Evolutionary conservation across 2,113 vertebrate genomes (phyloP).

Genomic region (Aleadryas rufinucha): DNA sequence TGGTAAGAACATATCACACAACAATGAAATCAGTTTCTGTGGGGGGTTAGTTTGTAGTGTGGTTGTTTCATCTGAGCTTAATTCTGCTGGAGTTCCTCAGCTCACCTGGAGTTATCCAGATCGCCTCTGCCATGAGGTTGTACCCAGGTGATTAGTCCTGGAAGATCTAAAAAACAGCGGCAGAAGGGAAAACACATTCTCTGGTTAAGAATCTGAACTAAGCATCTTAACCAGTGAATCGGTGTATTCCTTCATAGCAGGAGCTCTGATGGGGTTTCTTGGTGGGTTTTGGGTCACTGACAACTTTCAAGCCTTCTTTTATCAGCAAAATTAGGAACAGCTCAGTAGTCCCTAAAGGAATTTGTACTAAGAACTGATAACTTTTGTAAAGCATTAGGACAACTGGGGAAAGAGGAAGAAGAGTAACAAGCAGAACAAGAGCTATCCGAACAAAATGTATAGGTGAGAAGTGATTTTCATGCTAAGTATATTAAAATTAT

Average conservation of each 20-base stretch:
- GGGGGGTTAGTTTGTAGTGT: neutral
- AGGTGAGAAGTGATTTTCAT: neutral
- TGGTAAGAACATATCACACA: neutral
- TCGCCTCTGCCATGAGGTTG: neutral
- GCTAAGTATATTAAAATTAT: neutral
- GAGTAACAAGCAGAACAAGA: neutral
- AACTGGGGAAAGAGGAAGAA: neutral
- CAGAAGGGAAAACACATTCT: neutral
- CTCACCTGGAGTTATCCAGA: neutral
- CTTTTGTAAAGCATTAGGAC: neutral
- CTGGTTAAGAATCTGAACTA: neutral
- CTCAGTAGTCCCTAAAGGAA: neutral
- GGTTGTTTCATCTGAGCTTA: neutral
- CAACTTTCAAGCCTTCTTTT: neutral
- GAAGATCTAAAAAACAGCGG: neutral
- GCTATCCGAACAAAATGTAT: neutral
- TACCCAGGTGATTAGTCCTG: neutral
- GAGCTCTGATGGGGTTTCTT: neutral
- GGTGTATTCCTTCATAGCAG: fast-evolving
- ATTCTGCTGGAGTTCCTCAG: neutral
- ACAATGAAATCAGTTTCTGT: neutral
- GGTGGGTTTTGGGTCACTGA: neutral
- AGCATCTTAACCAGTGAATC: neutral
- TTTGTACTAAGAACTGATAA: neutral
- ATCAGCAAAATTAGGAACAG: neutral